Percentiles rank a stretch among this genome's conserved stretches.
Conservation (phyloP, 2,113 vertebrate species). For the Butorides virescens region DNA sequence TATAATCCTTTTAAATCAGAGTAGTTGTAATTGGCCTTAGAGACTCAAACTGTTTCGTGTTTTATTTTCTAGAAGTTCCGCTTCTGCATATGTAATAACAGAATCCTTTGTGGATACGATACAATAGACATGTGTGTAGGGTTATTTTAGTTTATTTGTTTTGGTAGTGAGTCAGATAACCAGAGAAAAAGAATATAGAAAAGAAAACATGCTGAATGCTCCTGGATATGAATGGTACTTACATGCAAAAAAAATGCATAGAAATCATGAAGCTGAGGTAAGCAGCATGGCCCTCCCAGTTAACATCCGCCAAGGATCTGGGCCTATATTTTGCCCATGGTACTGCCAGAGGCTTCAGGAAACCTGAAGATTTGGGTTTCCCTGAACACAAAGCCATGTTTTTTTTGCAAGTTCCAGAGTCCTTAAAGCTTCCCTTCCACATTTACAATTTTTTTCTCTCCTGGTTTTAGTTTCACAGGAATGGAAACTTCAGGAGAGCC, state of each 20-base stretch:
- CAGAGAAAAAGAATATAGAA: slow-evolving; percentile 35
- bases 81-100: slow-evolving; percentile 72
- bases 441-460: background rate
- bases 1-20: slow-evolving; percentile 76
- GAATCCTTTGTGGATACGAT: slow-evolving; percentile 53
- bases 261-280: background rate
- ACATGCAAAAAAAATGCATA: background rate
- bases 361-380: background rate
- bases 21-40: slow-evolving; percentile 75
- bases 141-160: slow-evolving; percentile 69
- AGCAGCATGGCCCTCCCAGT: background rate
- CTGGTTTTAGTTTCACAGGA: background rate
- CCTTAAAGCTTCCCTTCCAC: background rate
- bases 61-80: slow-evolving; percentile 72
- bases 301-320: background rate
- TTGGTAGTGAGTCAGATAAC: slow-evolving; percentile 60
- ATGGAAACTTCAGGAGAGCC: background rate
- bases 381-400: background rate
- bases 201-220: background rate
- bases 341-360: background rate
- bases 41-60: slow-evolving; percentile 67
- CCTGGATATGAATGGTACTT: slow-evolving; percentile 15
- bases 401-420: background rate
- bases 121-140: slow-evolving; percentile 55
- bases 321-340: background rate